A percentile compares a stretch with the other conserved stretches of the same genome.
These are phyloP conservation scores for Bolinopsis microptera DNA, from an alignment of 37 sponge, comb jelly and placozoan species.

Conservation along the genomic window DNA sequence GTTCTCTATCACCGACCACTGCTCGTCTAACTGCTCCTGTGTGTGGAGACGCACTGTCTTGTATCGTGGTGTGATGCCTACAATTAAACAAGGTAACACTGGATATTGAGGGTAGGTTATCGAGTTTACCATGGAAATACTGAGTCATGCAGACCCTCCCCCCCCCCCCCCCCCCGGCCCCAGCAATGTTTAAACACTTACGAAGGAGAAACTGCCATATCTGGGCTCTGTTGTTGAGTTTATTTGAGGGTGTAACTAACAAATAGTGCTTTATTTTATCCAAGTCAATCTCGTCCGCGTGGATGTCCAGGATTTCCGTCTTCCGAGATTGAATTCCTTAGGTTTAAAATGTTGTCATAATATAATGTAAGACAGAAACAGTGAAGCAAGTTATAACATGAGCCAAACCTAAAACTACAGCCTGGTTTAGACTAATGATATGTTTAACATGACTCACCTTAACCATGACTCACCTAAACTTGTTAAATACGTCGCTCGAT, in stretches of 20 bases:
- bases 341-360: not conserved
- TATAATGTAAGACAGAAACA: too few species aligned
- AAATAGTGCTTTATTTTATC: not conserved
- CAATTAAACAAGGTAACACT: not conserved
- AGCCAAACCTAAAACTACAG: too few species aligned
- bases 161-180: too few species aligned
- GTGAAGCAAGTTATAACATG: too few species aligned
- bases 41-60: conserved; percentile 35
- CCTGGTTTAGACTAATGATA: too few species aligned
- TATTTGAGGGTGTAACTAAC: not conserved
- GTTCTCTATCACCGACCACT: conserved; percentile 2
- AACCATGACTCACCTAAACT: not conserved
- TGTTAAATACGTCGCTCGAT: not conserved
- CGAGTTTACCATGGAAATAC: not conserved
- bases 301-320: not conserved
- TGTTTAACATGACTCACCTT: too few species aligned
- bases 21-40: not conserved
- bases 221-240: not conserved
- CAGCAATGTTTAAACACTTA: too few species aligned
- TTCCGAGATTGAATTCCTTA: conserved; percentile 10
- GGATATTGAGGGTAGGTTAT: not conserved
- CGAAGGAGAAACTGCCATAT: conserved; percentile 38
- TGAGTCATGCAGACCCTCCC: not conserved
- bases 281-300: conserved; percentile 26
- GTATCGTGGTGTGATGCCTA: conserved; percentile 14